Conservation (phyloP, 2,888 invertebrate species). For the Cheilosia vernalis region DNA sequence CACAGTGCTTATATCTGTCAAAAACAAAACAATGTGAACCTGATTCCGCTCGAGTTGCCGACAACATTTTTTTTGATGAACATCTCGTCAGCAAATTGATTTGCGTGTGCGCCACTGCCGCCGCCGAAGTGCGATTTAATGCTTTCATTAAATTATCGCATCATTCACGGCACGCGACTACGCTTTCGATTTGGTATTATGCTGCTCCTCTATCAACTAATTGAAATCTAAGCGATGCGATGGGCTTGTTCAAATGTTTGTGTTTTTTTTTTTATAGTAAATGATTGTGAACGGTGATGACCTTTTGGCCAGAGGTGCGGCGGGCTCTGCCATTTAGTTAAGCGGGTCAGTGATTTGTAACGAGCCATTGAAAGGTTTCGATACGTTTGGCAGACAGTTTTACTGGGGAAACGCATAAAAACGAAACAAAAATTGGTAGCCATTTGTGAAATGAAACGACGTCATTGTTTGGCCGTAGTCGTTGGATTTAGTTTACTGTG, state of each 20-base stretch:
- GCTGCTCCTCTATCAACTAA: slow-evolving; percentile 60
- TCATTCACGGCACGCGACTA: slow-evolving; percentile 62
- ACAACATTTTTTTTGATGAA: slow-evolving; percentile 3
- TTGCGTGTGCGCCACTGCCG: slow-evolving; percentile 5
- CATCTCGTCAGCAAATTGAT: slow-evolving; percentile 3
- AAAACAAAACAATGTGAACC: neutral
- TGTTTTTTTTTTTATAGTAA: slow-evolving; percentile 13
- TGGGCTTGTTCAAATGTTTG: slow-evolving; percentile 45
- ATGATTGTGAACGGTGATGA: slow-evolving; percentile 5
- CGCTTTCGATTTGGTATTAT: slow-evolving; percentile 50
- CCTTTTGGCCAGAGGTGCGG: slow-evolving; percentile 44
- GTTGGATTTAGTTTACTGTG: slow-evolving; percentile 18
- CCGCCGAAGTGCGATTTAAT: slow-evolving; percentile 16
- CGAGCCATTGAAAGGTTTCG: slow-evolving; percentile 3
- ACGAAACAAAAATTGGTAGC: slow-evolving; percentile 11
- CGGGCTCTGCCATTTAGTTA: slow-evolving; percentile 60
- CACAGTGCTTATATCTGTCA: slow-evolving; percentile 19
- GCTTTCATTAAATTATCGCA: slow-evolving; percentile 62
- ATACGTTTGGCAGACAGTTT: no score
- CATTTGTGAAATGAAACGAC: slow-evolving; percentile 25
- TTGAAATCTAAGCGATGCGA: slow-evolving; percentile 67
- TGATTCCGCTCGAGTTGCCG: slow-evolving; percentile 6
- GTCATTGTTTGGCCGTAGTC: slow-evolving; percentile 54
- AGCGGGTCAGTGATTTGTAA: slow-evolving; percentile 66
- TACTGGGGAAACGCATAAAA: no score